Conservation (phyloP, 2,113 vertebrate genomes). For the Poicephalus gulielmi region DNA sequence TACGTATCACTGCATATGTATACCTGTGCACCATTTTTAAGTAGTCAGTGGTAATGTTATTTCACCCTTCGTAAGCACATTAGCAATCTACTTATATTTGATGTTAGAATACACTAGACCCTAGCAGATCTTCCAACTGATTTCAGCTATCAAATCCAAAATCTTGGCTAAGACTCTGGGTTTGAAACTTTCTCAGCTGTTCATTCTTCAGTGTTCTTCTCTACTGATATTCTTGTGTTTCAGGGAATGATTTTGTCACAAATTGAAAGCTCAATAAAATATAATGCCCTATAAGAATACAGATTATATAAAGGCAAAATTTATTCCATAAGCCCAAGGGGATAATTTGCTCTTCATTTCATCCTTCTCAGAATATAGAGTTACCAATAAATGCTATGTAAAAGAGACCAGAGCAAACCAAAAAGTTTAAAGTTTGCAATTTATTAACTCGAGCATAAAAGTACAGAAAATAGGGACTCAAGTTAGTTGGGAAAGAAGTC, state of each 20-base stretch:
- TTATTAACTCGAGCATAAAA: constrained; percentile 72
- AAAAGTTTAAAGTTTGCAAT: constrained; percentile 57
- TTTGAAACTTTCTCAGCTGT: background rate
- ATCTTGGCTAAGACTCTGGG: background rate
- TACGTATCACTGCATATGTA: background rate
- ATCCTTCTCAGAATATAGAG: constrained; percentile 56
- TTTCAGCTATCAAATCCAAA: background rate
- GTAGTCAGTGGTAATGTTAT: background rate
- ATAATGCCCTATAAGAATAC: constrained; percentile 24
- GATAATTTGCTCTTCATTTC: constrained; percentile 66
- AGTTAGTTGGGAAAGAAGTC: constrained; percentile 58
- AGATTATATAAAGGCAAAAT: constrained; percentile 41
- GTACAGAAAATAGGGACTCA: constrained; percentile 60
- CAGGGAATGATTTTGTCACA: constrained; percentile 31
- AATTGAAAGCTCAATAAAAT: constrained; percentile 51
- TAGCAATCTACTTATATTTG: background rate
- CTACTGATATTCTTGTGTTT: constrained; percentile 2
- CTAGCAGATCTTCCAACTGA: background rate
- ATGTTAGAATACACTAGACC: background rate
- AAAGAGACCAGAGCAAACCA: constrained; percentile 60
- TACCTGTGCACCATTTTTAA: background rate
- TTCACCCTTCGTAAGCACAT: background rate
- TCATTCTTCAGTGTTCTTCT: background rate
- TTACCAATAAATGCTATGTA: constrained; percentile 54
- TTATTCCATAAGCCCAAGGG: constrained; percentile 58